These are phyloP conservation scores for Melanitta fusca DNA, from an alignment of 2,797 vertebrate species.

Conservation along the genomic window DNA sequence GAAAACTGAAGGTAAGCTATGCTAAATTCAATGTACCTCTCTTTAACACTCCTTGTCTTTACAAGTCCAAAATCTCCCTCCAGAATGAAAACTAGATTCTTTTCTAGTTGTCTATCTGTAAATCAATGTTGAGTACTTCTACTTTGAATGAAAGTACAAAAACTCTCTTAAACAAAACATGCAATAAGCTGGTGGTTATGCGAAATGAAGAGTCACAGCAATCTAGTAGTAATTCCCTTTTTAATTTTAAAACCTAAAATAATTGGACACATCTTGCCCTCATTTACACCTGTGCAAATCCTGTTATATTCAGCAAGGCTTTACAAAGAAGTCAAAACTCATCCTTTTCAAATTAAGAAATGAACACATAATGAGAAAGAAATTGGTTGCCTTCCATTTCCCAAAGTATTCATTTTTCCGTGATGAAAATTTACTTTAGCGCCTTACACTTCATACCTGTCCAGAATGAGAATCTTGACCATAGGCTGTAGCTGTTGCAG, in stretches of 20 bases:
- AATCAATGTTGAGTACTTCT: not conserved
- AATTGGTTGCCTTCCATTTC: slow-evolving; percentile 9
- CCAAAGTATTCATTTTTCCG: not conserved
- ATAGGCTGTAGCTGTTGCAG: not conserved
- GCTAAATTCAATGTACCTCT: not conserved
- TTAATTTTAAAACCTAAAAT: slow-evolving; percentile 13
- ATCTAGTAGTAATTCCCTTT: not conserved
- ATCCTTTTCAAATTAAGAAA: slow-evolving; percentile 31
- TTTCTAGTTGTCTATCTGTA: not conserved
- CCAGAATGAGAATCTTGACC: not conserved
- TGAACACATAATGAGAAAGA: not conserved
- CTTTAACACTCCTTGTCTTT: not conserved
- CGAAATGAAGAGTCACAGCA: not conserved
- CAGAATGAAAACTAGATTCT: not conserved
- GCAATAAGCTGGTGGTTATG: not conserved
- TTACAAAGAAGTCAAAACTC: slow-evolving; percentile 13
- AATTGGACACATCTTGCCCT: not conserved
- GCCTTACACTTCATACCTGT: not conserved
- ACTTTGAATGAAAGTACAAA: not conserved
- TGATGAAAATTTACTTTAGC: not conserved
- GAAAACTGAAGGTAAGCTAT: not conserved
- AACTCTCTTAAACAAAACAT: not conserved
- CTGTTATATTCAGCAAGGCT: not conserved
- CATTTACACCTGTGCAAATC: slow-evolving; percentile 35
- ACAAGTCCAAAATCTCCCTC: not conserved